Percentiles rank a stretch among this genome's conserved stretches.
Conservation (phyloP, 2,888 invertebrate species). For the Cyclophora albipunctata region DNA sequence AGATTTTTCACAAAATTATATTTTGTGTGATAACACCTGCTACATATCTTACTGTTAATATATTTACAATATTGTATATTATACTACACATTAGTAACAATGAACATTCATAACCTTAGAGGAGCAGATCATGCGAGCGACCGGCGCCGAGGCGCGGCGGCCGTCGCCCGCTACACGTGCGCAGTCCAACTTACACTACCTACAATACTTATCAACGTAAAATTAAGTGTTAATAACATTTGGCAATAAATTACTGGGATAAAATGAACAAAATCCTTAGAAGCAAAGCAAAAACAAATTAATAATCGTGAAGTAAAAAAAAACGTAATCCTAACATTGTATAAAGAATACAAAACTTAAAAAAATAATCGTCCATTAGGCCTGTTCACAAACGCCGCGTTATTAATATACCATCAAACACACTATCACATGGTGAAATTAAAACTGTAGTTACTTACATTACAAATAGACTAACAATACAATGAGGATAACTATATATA, state of each 20-base stretch:
- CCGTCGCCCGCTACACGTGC: constrained; percentile 17
- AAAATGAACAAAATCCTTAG: constrained; percentile 61
- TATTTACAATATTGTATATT: constrained; percentile 70
- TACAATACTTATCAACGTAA: constrained; percentile 50
- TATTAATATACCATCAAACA: constrained; percentile 8
- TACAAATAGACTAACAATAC: constrained; percentile 45
- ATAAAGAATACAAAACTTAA: constrained; percentile 56
- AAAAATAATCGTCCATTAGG: constrained; percentile 45
- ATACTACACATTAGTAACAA: constrained; percentile 76
- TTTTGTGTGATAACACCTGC: constrained; percentile 77
- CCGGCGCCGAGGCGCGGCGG: constrained; percentile 18
- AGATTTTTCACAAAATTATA: constrained; percentile 74
- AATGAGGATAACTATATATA: constrained; percentile 45
- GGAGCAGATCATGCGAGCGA: constrained; percentile 66
- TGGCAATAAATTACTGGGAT: constrained; percentile 74
- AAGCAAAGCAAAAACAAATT: constrained; percentile 49
- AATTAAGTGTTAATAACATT: constrained; percentile 68
- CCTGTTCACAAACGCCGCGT: constrained; percentile 26
- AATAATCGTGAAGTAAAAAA: constrained; percentile 44
- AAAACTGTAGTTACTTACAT: constrained; percentile 29
- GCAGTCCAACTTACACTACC: constrained; percentile 28
- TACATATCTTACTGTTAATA: constrained; percentile 70
- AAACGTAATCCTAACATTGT: constrained; percentile 41
- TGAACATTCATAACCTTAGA: constrained; percentile 73
- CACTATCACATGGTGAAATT: constrained; percentile 21